Evolutionary conservation across 1,140 invertebrate genomes (phyloP).

Genomic region (Copidosoma floridanum): DNA sequence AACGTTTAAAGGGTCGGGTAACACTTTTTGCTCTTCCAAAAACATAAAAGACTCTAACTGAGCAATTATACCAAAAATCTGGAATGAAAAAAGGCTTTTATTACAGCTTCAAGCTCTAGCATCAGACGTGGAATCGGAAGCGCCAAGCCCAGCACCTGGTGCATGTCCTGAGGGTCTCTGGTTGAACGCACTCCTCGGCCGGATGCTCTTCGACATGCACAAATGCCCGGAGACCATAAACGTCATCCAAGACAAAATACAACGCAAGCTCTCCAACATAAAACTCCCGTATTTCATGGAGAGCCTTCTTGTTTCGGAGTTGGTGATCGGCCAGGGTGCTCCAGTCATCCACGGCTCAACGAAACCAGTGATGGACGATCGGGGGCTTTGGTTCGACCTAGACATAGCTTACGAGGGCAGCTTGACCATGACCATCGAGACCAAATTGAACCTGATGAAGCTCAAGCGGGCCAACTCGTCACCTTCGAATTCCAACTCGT

Average conservation of each 20-base stretch:
- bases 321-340: slow-evolving; percentile 73
- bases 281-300: slow-evolving; percentile 89
- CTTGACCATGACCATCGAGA: slow-evolving; percentile 88
- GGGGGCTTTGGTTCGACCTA: slow-evolving; percentile 90
- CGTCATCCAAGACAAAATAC: slow-evolving; percentile 72
- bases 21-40: too few species aligned
- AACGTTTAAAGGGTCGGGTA: too few species aligned
- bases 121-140: too few species aligned
- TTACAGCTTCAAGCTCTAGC: too few species aligned
- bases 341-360: slow-evolving; percentile 75
- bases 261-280: slow-evolving; percentile 83
- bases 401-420: slow-evolving; percentile 87
- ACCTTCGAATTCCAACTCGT: slow-evolving; percentile 32
- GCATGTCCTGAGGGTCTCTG: slow-evolving; percentile 56
- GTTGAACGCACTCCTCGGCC: slow-evolving; percentile 74
- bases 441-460: slow-evolving; percentile 92
- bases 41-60: too few species aligned
- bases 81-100: too few species aligned
- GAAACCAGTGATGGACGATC: slow-evolving; percentile 76
- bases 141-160: slow-evolving; percentile 26
- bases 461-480: slow-evolving; percentile 58
- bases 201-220: slow-evolving; percentile 76
- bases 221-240: slow-evolving; percentile 64
- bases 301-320: slow-evolving; percentile 72
- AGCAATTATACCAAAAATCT: too few species aligned